These are phyloP conservation scores for Phrynocephalus guinanensis DNA, from an alignment of 2,797 vertebrate species.

Conservation along the genomic window DNA sequence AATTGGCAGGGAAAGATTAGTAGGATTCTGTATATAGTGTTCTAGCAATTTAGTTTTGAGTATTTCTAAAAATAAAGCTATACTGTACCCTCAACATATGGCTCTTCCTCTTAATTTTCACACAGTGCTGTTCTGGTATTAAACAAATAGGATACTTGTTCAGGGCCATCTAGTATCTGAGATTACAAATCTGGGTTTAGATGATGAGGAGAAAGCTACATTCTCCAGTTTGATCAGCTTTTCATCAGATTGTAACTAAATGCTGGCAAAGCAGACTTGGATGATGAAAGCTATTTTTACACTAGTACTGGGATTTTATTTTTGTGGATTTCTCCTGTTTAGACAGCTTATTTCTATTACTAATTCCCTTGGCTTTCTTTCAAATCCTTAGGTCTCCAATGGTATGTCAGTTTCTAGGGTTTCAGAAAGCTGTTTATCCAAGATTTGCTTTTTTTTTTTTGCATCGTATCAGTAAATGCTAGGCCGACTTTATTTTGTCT, in stretches of 20 bases:
- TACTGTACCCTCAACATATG: background rate
- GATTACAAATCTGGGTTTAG: background rate
- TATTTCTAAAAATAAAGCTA: background rate
- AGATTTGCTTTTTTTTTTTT: constrained; percentile 10
- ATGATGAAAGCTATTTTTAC: constrained; percentile 4
- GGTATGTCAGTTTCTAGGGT: background rate
- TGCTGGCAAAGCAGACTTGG: constrained; percentile 7
- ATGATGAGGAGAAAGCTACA: background rate
- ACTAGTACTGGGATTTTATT: background rate
- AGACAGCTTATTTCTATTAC: background rate
- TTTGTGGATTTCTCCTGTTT: constrained; percentile 12
- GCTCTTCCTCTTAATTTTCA: background rate
- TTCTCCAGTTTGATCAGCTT: background rate
- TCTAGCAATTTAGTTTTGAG: background rate
- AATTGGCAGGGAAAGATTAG: no score
- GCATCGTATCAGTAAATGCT: background rate
- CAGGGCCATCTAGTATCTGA: background rate
- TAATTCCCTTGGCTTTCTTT: constrained; percentile 50
- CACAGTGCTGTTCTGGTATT: background rate
- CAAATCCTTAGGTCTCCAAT: background rate
- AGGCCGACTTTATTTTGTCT: background rate
- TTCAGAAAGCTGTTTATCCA: constrained; percentile 27
- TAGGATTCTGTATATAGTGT: no score
- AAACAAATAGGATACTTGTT: background rate
- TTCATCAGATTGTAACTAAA: constrained; percentile 10